Evolutionary conservation across 2,797 vertebrate genomes (phyloP).

Genomic region (Monodelphis domestica): DNA sequence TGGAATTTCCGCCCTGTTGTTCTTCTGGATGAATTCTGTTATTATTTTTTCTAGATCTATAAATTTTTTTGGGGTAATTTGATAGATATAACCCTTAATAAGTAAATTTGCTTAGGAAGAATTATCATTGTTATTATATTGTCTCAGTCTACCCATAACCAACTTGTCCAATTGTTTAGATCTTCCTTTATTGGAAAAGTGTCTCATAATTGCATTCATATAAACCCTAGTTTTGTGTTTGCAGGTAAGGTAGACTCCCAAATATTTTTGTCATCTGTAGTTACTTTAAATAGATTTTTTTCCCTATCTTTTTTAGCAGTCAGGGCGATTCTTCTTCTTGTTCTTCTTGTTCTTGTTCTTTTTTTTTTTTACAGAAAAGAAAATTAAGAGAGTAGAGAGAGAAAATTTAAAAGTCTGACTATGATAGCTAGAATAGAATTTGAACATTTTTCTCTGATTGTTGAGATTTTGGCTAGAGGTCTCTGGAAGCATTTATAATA

Average conservation of each 20-base stretch:
- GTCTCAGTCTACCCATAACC: neutral
- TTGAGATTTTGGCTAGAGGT: neutral
- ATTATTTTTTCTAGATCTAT: neutral
- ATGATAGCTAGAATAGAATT: neutral
- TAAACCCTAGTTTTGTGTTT: neutral
- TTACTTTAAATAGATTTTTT: neutral
- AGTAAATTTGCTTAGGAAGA: neutral
- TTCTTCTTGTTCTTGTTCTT: no score
- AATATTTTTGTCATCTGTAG: neutral
- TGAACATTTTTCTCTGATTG: neutral
- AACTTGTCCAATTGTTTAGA: neutral
- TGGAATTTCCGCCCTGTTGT: neutral
- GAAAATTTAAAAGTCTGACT: neutral
- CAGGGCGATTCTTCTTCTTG: no score
- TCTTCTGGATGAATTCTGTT: neutral
- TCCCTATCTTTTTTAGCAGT: neutral
- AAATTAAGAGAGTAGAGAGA: neutral
- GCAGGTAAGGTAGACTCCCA: neutral
- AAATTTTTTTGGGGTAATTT: neutral
- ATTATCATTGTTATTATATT: neutral
- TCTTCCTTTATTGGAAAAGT: neutral
- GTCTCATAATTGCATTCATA: neutral
- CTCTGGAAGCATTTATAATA: neutral
- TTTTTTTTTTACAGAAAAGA: neutral
- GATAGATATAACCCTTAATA: neutral